phyloP scores from a whole-genome alignment of 64 coral and sea anemone genomes.

The Montipora foliosa region DNA sequence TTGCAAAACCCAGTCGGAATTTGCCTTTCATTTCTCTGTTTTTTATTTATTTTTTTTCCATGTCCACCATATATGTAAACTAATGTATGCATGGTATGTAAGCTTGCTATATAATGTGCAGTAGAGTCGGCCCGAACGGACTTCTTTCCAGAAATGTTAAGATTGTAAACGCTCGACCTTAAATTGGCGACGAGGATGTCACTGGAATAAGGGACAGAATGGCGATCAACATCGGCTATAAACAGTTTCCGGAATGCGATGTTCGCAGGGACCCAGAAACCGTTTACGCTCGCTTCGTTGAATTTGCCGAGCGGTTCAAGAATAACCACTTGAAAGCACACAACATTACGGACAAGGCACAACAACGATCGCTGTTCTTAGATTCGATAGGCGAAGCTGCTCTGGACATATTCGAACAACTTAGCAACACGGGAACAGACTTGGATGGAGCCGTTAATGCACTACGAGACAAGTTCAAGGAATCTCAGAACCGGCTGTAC shows the following conservation, averaged over 20 bases:
- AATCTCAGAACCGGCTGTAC: neutral
- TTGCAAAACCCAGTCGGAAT: too few species aligned
- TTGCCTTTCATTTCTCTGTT: too few species aligned
- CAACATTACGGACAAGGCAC: neutral
- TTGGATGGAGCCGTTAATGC: neutral
- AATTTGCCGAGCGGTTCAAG: neutral
- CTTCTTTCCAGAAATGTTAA: too few species aligned
- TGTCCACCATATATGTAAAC: too few species aligned
- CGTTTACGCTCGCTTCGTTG: neutral
- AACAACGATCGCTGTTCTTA: neutral
- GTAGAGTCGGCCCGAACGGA: too few species aligned
- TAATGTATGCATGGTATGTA: too few species aligned
- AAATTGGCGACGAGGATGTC: neutral
- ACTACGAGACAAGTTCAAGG: neutral
- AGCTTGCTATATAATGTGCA: too few species aligned
- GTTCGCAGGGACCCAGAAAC: neutral
- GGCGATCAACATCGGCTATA: neutral
- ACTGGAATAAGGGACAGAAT: too few species aligned
- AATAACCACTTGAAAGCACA: neutral
- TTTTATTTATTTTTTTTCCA: too few species aligned
- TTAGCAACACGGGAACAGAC: neutral
- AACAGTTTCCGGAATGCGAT: neutral
- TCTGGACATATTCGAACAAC: neutral
- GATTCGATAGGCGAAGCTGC: neutral
- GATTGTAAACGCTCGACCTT: neutral